A percentile compares a stretch with the other conserved stretches of the same genome.
Conservation (phyloP, 2,113 vertebrate genomes). For the Pitta sordida region DNA sequence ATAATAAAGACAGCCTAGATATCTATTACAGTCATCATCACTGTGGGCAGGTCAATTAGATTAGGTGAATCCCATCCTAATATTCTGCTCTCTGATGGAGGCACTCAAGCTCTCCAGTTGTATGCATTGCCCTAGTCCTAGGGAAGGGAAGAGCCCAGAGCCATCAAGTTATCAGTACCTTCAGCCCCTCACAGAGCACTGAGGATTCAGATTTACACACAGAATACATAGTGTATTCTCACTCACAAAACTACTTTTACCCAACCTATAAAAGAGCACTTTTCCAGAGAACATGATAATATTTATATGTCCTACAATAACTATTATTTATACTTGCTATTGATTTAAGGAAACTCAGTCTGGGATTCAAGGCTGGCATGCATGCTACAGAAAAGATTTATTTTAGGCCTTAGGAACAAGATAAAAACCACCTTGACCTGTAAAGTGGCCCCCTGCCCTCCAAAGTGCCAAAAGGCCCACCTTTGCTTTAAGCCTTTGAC, state of each 20-base stretch:
- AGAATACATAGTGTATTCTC: neutral
- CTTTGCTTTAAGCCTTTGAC: too few relatives aligned
- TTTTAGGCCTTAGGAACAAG: too few relatives aligned
- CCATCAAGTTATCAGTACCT: neutral
- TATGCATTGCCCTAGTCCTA: neutral
- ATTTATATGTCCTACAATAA: neutral
- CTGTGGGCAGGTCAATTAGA: fast-evolving
- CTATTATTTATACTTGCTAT: neutral
- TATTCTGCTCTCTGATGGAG: neutral
- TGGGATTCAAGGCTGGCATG: too few relatives aligned
- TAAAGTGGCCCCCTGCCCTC: too few relatives aligned
- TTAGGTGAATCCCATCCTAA: neutral
- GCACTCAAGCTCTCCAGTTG: neutral
- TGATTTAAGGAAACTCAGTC: too few relatives aligned
- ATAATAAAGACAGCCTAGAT: neutral
- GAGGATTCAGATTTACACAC: neutral
- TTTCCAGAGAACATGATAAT: neutral
- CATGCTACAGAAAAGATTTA: too few relatives aligned
- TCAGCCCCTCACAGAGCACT: neutral
- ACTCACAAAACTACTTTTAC: neutral
- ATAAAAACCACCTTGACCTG: too few relatives aligned
- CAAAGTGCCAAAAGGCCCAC: too few relatives aligned
- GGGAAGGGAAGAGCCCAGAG: neutral
- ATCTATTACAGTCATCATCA: neutral
- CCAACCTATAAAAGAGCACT: neutral